Evolutionary conservation across 2,113 vertebrate genomes (phyloP).

Genomic region (Ameiurus melas): DNA sequence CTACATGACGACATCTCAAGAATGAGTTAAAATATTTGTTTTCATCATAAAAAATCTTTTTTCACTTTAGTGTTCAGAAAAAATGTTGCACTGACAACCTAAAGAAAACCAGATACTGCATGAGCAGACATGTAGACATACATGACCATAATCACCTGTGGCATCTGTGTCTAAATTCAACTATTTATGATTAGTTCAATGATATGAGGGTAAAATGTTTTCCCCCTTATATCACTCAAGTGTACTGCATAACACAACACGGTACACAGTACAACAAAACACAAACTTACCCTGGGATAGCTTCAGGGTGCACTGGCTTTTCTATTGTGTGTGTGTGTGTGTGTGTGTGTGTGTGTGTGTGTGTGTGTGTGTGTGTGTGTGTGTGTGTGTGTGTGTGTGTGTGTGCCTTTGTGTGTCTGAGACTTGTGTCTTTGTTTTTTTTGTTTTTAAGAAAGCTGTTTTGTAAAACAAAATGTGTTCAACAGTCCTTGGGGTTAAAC

Average conservation of each 20-base stretch:
- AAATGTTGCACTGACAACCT: neutral
- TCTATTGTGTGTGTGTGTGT: neutral
- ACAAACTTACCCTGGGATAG: neutral
- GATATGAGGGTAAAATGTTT: neutral
- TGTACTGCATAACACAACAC: neutral
- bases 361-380: neutral
- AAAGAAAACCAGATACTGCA: neutral
- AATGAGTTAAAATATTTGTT: neutral
- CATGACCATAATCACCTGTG: slow-evolving; percentile 10
- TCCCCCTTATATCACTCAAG: neutral
- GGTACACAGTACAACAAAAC: neutral
- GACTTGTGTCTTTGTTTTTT: neutral
- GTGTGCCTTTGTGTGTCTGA: neutral
- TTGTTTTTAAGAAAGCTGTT: neutral
- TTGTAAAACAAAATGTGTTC: slow-evolving; percentile 1
- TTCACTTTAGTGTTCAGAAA: neutral
- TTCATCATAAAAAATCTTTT: neutral
- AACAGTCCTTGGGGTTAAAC: neutral
- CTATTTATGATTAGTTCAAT: neutral
- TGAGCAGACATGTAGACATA: slow-evolving; percentile 1
- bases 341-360: neutral
- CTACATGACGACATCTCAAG: neutral
- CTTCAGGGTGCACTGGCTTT: neutral
- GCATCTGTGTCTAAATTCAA: slow-evolving; percentile 6
- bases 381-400: neutral